These are phyloP conservation scores for Callipepla squamata DNA, from an alignment of 2,113 vertebrate species.

Conservation along the genomic window DNA sequence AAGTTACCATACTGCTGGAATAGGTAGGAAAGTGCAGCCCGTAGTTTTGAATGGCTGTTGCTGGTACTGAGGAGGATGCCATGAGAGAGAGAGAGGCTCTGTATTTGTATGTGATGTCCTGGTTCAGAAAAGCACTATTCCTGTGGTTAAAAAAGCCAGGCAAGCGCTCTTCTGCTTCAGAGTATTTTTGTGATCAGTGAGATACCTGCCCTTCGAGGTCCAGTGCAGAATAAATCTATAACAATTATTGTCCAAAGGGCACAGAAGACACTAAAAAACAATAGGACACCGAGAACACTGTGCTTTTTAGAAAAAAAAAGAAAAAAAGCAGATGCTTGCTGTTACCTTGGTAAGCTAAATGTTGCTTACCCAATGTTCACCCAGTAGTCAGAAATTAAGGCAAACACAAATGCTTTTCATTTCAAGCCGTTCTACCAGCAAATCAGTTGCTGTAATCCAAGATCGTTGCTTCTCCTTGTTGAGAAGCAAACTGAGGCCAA, in stretches of 20 bases:
- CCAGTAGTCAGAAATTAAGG: not conserved
- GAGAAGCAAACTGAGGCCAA: not conserved
- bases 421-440: not conserved
- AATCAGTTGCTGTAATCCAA: not conserved
- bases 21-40: not conserved
- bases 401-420: not conserved
- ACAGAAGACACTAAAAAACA: not conserved
- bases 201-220: not conserved
- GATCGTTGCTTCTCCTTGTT: not conserved
- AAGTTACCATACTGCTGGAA: constrained; percentile 51
- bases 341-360: not conserved
- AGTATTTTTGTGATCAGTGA: not conserved
- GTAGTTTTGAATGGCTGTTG: not conserved
- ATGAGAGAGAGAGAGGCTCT: not conserved
- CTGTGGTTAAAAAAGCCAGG: not conserved
- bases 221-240: not conserved
- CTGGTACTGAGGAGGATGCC: not conserved
- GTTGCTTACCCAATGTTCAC: not conserved
- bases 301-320: not conserved
- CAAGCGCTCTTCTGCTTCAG: constrained; percentile 1
- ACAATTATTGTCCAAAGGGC: not conserved
- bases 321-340: not conserved
- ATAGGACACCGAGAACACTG: not conserved
- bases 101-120: not conserved
- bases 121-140: constrained; percentile 16